Percentiles rank a stretch among this genome's conserved stretches.
Conservation (phyloP, 30 jellyfish, hydroid and myxozoan genomes). For the Euphysa ruthae region DNA sequence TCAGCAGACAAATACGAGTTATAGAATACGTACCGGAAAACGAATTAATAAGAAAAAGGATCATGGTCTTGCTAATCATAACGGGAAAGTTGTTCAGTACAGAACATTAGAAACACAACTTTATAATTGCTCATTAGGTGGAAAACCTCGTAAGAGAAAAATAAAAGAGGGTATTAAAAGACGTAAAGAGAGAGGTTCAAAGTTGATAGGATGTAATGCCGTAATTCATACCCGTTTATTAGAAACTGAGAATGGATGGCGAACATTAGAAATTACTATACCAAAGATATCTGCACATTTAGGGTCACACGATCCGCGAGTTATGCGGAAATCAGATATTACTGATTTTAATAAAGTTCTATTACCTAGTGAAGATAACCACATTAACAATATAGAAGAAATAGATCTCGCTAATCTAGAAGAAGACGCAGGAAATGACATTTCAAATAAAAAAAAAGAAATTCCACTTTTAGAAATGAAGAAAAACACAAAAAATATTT, state of each 20-base stretch:
- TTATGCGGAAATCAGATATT: constrained; percentile 3
- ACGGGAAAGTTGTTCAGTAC: constrained; percentile 82
- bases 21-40: constrained; percentile 89
- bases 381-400: constrained; percentile 25
- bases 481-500: constrained; percentile 38
- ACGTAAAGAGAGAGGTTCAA: constrained; percentile 91
- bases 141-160: constrained; percentile 85
- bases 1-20: constrained; percentile 81
- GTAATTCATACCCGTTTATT: constrained; percentile 88
- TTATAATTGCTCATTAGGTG: constrained; percentile 95
- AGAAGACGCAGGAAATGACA: constrained; percentile 9
- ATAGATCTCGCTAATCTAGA: constrained; percentile 25
- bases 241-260: constrained; percentile 92
- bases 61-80: constrained; percentile 90
- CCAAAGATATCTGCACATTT: constrained; percentile 90
- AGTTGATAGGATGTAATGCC: constrained; percentile 92
- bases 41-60: constrained; percentile 90
- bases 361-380: background rate
- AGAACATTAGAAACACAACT: constrained; percentile 91
- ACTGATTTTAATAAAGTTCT: background rate
- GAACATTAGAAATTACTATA: constrained; percentile 82
- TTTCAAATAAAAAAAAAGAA: background rate
- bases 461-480: constrained; percentile 16
- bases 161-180: constrained; percentile 72
- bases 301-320: constrained; percentile 85